Evolutionary conservation across 2,113 vertebrate genomes (phyloP).

Genomic region (Sapajus apella): DNA sequence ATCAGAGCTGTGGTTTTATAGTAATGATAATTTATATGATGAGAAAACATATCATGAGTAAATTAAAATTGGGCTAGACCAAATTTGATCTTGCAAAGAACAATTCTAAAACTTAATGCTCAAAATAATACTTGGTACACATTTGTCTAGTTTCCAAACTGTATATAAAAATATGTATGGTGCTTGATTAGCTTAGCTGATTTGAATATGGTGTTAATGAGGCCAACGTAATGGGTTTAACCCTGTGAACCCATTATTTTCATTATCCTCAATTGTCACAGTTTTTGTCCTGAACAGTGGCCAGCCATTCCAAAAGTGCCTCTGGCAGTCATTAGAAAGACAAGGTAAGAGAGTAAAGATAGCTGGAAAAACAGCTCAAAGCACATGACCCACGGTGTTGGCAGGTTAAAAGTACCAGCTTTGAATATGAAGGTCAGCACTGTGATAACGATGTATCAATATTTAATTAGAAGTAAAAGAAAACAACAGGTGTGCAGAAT

Average conservation of each 20-base stretch:
- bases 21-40: not conserved
- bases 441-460: conserved; percentile 17
- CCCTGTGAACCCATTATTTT: conserved; percentile 31
- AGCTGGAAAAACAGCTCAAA: not conserved
- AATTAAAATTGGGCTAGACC: not conserved
- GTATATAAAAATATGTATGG: not conserved
- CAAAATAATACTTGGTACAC: not conserved
- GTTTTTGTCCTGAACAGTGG: not conserved
- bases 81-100: not conserved
- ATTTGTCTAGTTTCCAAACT: not conserved
- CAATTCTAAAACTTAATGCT: not conserved
- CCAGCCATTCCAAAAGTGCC: not conserved
- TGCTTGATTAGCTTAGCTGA: not conserved
- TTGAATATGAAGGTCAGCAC: not conserved
- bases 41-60: not conserved
- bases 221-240: conserved; percentile 32
- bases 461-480: conserved; percentile 56
- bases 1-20: not conserved
- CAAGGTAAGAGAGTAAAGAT: not conserved
- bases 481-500: conserved; percentile 24
- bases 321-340: not conserved
- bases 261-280: conserved; percentile 32
- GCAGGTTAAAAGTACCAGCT: not conserved
- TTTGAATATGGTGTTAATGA: conserved; percentile 52
- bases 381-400: not conserved